A percentile compares a stretch with the other conserved stretches of the same genome.
phyloP scores from a whole-genome alignment of 2,797 vertebrate species.

The Peromyscus melanophrys region DNA sequence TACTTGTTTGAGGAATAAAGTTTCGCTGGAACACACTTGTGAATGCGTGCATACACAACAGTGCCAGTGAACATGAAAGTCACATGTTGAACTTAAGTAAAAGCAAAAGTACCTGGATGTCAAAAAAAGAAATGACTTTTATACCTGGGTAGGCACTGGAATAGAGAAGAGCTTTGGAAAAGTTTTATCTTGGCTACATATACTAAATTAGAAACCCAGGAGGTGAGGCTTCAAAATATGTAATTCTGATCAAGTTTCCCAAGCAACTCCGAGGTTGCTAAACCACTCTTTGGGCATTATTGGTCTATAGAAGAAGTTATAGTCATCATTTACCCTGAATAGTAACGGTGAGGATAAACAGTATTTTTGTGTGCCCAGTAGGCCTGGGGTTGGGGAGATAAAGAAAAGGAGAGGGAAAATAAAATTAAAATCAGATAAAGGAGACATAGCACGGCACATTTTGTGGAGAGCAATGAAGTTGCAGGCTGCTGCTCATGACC shows the following conservation, averaged over 20 bases:
- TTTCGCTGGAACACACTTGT: conserved; percentile 4
- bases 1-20: conserved; percentile 5
- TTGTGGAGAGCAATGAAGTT: not conserved
- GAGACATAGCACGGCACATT: not conserved
- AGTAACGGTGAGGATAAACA: not conserved
- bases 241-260: conserved; percentile 28
- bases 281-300: not conserved
- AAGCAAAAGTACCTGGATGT: conserved; percentile 41
- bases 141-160: not conserved
- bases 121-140: not conserved
- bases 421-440: conserved; percentile 29
- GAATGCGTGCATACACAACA: not conserved
- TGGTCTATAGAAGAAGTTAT: not conserved
- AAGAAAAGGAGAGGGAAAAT: not conserved
- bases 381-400: not conserved
- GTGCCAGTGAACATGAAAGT: not conserved
- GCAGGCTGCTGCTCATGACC: not conserved
- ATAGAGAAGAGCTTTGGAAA: not conserved
- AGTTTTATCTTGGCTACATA: not conserved
- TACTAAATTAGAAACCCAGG: conserved; percentile 26
- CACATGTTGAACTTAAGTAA: conserved; percentile 15
- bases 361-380: not conserved
- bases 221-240: not conserved
- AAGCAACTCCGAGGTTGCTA: conserved; percentile 25
- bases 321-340: conserved; percentile 39